Percentiles rank a stretch among this genome's conserved stretches.
These are phyloP conservation scores for Zaprionus lachaisei DNA, from an alignment of 1,140 invertebrate species.

Conservation along the genomic window DNA sequence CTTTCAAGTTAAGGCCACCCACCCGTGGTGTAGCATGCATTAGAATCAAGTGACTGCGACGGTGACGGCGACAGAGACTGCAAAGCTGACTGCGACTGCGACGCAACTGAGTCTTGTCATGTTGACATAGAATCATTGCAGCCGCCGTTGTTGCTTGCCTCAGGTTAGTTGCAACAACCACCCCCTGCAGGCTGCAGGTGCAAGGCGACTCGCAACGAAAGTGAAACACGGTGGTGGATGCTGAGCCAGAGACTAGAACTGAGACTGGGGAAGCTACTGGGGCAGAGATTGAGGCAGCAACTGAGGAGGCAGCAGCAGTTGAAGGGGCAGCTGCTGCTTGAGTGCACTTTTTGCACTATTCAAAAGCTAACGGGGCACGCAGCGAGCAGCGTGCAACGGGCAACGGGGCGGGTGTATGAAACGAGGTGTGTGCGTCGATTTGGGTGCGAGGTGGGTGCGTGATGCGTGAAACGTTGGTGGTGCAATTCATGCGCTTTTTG, in stretches of 20 bases:
- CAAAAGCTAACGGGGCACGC: constrained; percentile 49
- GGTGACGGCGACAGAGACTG: constrained; percentile 9
- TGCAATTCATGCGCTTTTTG: constrained; percentile 47
- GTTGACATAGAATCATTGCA: constrained; percentile 74
- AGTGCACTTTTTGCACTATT: constrained; percentile 82
- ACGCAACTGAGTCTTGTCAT: constrained; percentile 43
- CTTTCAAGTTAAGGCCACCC: constrained; percentile 38
- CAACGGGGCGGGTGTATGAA: constrained; percentile 11
- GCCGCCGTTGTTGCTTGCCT: constrained; percentile 34
- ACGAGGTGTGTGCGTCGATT: neutral
- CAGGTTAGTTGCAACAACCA: constrained; percentile 60
- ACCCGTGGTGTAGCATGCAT: constrained; percentile 39
- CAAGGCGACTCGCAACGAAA: constrained; percentile 61
- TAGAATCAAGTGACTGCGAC: constrained; percentile 41
- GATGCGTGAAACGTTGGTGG: constrained; percentile 25
- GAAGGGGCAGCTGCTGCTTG: constrained; percentile 46
- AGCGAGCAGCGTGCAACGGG: neutral
- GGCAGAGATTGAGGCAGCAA: constrained; percentile 7
- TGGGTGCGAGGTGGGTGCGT: neutral
- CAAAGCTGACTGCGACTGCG: constrained; percentile 18
- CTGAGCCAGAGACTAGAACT: constrained; percentile 15
- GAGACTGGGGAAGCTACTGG: neutral
- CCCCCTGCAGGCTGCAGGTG: constrained; percentile 54
- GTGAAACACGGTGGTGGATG: constrained; percentile 76
- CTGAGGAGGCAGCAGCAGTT: neutral